A percentile compares a stretch with the other conserved stretches of the same genome.
Evolutionary conservation across 1,140 invertebrate species (phyloP).

Genomic region (Ceratosolen solmsi): DNA sequence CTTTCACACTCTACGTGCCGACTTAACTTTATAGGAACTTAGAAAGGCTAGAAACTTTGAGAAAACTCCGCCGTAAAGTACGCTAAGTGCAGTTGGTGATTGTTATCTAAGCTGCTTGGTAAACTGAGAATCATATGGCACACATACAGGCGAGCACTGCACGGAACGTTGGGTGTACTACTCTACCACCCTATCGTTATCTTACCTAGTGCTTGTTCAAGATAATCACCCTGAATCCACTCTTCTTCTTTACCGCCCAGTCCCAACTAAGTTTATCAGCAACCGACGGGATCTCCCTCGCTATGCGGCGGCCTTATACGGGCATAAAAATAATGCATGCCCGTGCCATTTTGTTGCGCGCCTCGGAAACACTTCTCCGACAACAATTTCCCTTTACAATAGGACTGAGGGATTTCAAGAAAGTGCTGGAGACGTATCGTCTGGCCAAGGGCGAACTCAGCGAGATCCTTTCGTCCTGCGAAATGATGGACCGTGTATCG

Average conservation of each 20-base stretch:
- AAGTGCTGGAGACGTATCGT: slow-evolving; percentile 83
- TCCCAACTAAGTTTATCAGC: no score
- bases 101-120: neutral
- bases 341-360: neutral
- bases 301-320: no score
- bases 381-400: neutral
- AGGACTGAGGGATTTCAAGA: slow-evolving; percentile 84
- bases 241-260: neutral
- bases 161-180: neutral
- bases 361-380: no score
- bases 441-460: slow-evolving; percentile 83
- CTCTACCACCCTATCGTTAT: neutral
- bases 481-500: slow-evolving; percentile 88
- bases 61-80: neutral
- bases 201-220: neutral
- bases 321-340: neutral
- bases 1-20: neutral
- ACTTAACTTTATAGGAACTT: neutral
- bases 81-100: slow-evolving; percentile 8
- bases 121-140: neutral
- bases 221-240: neutral
- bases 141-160: neutral
- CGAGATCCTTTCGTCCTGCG: slow-evolving; percentile 95
- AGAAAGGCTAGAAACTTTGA: neutral
- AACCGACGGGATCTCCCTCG: no score